These are phyloP conservation scores for Gasteruption jaculator DNA, from an alignment of 2,888 invertebrate species.

Conservation along the genomic window DNA sequence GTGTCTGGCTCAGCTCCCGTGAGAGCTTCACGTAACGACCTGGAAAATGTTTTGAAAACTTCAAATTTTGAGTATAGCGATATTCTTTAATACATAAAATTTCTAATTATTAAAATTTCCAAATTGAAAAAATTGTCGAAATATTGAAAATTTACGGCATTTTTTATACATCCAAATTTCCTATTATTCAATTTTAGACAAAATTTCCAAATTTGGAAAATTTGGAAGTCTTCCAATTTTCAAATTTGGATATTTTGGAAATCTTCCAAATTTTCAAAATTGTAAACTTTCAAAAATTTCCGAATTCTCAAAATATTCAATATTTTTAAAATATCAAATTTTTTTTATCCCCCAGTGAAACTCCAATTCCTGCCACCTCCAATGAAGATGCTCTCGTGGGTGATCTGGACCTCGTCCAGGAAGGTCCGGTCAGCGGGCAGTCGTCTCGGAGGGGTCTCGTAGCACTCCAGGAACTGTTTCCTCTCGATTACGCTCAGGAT, in stretches of 20 bases:
- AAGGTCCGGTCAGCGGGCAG: slow-evolving; percentile 49
- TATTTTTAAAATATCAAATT: too few species aligned
- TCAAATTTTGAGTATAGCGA: neutral
- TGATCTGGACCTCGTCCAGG: slow-evolving; percentile 56
- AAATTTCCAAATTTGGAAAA: too few species aligned
- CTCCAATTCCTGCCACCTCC: slow-evolving; percentile 58
- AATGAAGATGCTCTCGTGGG: slow-evolving; percentile 62
- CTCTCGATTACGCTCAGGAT: slow-evolving; percentile 53
- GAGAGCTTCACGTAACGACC: slow-evolving; percentile 82
- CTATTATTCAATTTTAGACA: too few species aligned
- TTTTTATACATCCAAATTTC: too few species aligned
- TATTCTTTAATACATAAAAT: slow-evolving; percentile 1
- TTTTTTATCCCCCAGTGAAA: too few species aligned
- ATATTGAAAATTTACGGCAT: too few species aligned
- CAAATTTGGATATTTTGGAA: slow-evolving; percentile 3
- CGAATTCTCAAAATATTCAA: too few species aligned
- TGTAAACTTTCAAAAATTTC: too few species aligned
- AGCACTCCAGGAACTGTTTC: slow-evolving; percentile 54
- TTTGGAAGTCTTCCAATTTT: too few species aligned
- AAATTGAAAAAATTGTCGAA: too few species aligned
- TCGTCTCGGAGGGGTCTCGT: slow-evolving; percentile 55
- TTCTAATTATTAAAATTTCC: slow-evolving; percentile 30
- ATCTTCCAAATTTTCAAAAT: too few species aligned
- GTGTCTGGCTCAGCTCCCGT: slow-evolving; percentile 84
- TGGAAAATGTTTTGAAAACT: slow-evolving; percentile 11